These are phyloP conservation scores for Eleginops maclovinus DNA, from an alignment of 2,113 vertebrate genomes.

Conservation along the genomic window DNA sequence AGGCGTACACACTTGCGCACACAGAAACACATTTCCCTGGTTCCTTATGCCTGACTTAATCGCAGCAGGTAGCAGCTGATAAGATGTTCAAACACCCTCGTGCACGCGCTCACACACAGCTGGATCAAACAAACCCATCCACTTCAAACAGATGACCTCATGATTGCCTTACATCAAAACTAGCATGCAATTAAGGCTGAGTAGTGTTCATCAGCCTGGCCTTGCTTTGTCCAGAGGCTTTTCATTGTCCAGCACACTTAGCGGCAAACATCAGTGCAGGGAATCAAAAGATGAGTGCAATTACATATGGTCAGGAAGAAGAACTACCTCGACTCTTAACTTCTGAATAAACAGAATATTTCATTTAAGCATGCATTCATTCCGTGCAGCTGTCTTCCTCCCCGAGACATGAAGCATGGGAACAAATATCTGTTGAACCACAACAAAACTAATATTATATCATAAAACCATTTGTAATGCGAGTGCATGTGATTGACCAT, in stretches of 20 bases:
- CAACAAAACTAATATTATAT: neutral
- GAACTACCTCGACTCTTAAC: slow-evolving; percentile 36
- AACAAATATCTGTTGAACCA: neutral
- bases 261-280: slow-evolving; percentile 62
- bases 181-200: slow-evolving; percentile 82
- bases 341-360: slow-evolving; percentile 36
- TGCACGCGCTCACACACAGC: slow-evolving; percentile 59
- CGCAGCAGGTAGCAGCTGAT: slow-evolving; percentile 67
- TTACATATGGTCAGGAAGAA: slow-evolving; percentile 58
- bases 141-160: slow-evolving; percentile 80
- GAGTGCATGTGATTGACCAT: neutral
- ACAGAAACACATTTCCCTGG: slow-evolving; percentile 63
- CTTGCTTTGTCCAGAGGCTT: slow-evolving; percentile 77
- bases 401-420: neutral
- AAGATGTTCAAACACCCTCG: slow-evolving; percentile 60
- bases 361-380: slow-evolving; percentile 16
- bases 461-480: neutral
- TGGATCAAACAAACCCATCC: slow-evolving; percentile 81
- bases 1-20: slow-evolving; percentile 18
- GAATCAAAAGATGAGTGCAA: slow-evolving; percentile 75
- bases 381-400: neutral
- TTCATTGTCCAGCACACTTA: slow-evolving; percentile 79
- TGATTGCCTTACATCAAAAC: slow-evolving; percentile 85
- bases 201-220: slow-evolving; percentile 75
- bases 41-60: slow-evolving; percentile 74